Base-by-base conservation (phyloP, 2,888 invertebrate species). In the Clanis bilineata region DNA sequence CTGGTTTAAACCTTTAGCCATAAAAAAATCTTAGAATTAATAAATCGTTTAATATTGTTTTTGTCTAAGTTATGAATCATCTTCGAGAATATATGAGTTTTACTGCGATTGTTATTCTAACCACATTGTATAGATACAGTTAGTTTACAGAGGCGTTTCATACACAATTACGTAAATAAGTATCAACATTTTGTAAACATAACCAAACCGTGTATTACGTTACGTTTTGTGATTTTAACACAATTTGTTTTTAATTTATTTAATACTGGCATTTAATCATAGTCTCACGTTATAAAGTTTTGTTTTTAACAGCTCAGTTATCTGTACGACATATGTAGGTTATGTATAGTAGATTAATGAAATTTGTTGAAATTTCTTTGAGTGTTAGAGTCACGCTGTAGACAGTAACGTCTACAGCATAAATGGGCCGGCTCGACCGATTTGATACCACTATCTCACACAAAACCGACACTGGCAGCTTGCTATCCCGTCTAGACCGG, bases 131-230 rank as follows among this genome's bases (percentile, higher is more conserved):
- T 32, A 51, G 32, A 51, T 32, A 51, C 51, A 51, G 51, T 51
- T 51, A 51, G 51, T 32, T 47, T 51, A 51, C 51, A 51, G 51
- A 51, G 51, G 51, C 51, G 51, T 51, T 51, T 51, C 51, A 51
- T 51, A 51, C 51, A 51, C 51, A 51, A 51, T 51, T 51, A 51
- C 32, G 15, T 4, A 51, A 32, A 51, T 51, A 51, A 32, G 28
- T 28, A 51, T 51, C 51, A 51, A 18, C 51, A 51, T 51, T 51
- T 51, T 51, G 51, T 51, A 51, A 51, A 51, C 51, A 51, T 51
- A 51, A 51, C 51, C 10, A 51, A 51, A 51, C 51, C 18, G 32
- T 28, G 51, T 51, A 51, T 51, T 51, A 51, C 51, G 51, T 51
- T 10, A 32, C 32, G 51, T 32, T 51, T 18, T 51, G 32, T 51